phyloP scores from a whole-genome alignment of 2,888 invertebrate genomes.

The Andrena flavipes region DNA sequence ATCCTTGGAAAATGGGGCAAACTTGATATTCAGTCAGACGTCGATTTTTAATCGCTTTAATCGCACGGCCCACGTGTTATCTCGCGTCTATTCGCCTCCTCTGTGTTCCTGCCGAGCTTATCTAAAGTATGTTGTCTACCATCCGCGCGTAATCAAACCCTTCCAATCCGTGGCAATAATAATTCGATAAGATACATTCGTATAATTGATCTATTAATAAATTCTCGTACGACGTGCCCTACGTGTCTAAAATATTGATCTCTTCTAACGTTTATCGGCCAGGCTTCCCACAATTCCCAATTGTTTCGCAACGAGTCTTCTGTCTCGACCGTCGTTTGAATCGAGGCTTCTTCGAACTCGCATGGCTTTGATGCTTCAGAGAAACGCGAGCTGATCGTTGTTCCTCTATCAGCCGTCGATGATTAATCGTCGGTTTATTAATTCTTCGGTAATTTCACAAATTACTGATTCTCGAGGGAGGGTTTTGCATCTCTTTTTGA shows the following conservation, averaged over 20 bases:
- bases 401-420: background rate
- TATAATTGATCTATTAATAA: constrained; percentile 25
- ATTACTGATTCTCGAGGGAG: too few relatives aligned
- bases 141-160: constrained; percentile 13
- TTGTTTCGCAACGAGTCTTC: background rate
- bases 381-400: background rate
- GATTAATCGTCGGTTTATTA: constrained; percentile 12
- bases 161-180: constrained; percentile 15
- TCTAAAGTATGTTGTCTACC: constrained; percentile 6
- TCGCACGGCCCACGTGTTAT: constrained; percentile 47
- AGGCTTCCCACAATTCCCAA: background rate
- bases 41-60: constrained; percentile 54
- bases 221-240: background rate
- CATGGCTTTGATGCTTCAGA: background rate
- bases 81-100: background rate
- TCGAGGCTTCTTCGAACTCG: background rate
- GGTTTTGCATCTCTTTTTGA: too few relatives aligned
- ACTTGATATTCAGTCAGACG: constrained; percentile 34
- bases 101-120: constrained; percentile 6
- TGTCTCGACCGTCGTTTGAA: background rate
- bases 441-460: background rate
- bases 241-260: background rate
- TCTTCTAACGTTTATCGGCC: constrained; percentile 2
- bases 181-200: constrained; percentile 30
- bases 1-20: constrained; percentile 46